Conservation (phyloP, 2,113 vertebrate species). For the Xiphophorus hellerii region DNA sequence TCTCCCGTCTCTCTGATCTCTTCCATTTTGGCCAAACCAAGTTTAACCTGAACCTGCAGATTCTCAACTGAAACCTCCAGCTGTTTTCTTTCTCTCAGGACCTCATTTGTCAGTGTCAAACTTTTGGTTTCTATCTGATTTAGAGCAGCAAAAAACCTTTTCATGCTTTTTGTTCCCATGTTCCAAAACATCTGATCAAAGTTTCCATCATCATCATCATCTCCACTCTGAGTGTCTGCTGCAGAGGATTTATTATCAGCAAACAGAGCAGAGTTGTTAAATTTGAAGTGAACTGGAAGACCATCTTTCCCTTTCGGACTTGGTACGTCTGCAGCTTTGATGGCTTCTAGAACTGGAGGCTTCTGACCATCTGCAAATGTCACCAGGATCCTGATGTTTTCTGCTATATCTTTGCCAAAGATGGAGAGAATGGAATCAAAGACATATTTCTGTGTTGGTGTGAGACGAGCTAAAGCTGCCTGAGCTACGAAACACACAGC, state of each 20-base stretch:
- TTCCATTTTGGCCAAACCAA: conserved; percentile 34
- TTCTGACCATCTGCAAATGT: conserved; percentile 60
- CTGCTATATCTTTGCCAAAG: conserved; percentile 66
- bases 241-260: conserved; percentile 3
- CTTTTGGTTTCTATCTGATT: conserved; percentile 29
- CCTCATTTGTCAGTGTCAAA: conserved; percentile 20
- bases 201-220: background rate
- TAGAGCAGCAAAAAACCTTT: conserved; percentile 32
- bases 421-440: conserved; percentile 64
- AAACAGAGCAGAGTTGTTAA: conserved; percentile 68
- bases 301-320: conserved; percentile 43
- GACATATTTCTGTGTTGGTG: conserved; percentile 50
- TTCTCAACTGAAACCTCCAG: conserved; percentile 42
- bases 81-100: conserved; percentile 43
- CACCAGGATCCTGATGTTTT: conserved; percentile 39
- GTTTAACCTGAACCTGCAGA: conserved; percentile 16
- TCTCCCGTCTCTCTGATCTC: conserved; percentile 33
- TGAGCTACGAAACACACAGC: conserved; percentile 40
- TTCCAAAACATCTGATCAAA: conserved; percentile 56
- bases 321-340: conserved; percentile 37
- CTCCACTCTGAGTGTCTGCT: background rate
- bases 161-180: conserved; percentile 44
- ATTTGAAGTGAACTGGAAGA: conserved; percentile 60
- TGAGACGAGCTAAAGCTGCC: conserved; percentile 35
- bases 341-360: conserved; percentile 54